These are phyloP conservation scores for Chironomus tentans DNA, from an alignment of 2,888 invertebrate species.

Conservation along the genomic window DNA sequence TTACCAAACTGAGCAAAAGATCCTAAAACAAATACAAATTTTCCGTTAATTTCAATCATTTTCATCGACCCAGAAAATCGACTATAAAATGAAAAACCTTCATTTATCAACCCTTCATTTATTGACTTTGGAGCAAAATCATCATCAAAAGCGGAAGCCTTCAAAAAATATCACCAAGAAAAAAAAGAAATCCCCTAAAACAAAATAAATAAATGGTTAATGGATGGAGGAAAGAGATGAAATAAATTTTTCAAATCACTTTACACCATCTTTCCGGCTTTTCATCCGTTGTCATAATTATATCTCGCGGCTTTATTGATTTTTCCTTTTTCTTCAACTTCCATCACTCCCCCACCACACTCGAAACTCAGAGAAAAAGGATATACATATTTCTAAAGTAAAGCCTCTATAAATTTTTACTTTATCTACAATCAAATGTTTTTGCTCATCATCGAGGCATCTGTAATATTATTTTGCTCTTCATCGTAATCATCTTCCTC, in stretches of 20 bases:
- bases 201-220: neutral
- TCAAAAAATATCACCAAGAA: too few species aligned
- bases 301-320: conserved; percentile 10
- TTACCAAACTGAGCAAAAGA: too few species aligned
- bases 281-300: conserved; percentile 3
- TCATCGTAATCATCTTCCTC: neutral
- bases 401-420: neutral
- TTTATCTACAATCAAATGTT: neutral
- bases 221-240: neutral
- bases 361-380: neutral
- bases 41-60: too few species aligned
- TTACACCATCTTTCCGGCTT: neutral
- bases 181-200: neutral
- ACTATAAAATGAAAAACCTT: too few species aligned
- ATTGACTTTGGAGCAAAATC: too few species aligned
- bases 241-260: neutral
- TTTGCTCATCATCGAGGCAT: neutral
- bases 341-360: neutral
- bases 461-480: neutral
- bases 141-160: too few species aligned
- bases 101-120: too few species aligned
- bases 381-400: neutral
- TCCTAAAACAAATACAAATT: too few species aligned
- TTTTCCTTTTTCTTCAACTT: neutral
- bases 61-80: too few species aligned